Base-by-base conservation (phyloP, 2,797 vertebrate species). In the Mormyrus proboscirostris region DNA sequence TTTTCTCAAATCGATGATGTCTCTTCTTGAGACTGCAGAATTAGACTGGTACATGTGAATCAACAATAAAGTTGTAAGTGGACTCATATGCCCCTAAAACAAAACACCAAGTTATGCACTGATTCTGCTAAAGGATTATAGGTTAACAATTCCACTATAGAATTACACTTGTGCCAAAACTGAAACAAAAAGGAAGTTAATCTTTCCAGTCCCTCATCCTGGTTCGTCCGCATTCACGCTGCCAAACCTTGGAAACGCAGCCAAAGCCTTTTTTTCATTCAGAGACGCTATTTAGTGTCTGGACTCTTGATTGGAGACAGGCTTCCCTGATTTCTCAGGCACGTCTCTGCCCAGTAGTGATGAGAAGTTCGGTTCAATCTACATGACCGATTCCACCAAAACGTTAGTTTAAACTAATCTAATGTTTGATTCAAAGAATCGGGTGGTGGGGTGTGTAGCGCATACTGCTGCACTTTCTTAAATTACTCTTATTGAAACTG, bases 141-240 rank as follows among this genome's bases (percentile, higher is more conserved):
- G 6, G 5, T 79, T 79, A 79, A 79, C 73, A 79, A 44, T 41
- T 44, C 38, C 2, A 7, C 47, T 84, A 25, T 7, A 84, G 82
- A 29, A 29, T 51, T 84, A 84, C 82, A 84, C 44, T 79, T 12
- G 41, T 84, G 82, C 41, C 41, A 84, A 84, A 84, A 84, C 82
- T 84, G 44, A 84, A 84, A 25, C 47, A 84, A 84, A 84, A 84
- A 84, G n/a, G n/a, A 84, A 84, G 49, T 51, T 49, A 12, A 84
- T 51, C 47, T 84, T 84, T 51, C 19, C 82, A 84, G 47, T 22
- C 9, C 22, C n/a, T 19, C 82, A 51, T 84, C 82, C 82, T 84
- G 47, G 44, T 50, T 50, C 9, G 29, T 38, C 69, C 3, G 10
- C 25, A 3, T 25, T 38, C 16, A 50, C 9, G 6, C 49, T 12